A percentile compares a stretch with the other conserved stretches of the same genome.
phyloP scores from a whole-genome alignment of 2,888 invertebrate species.

The Nymphalis polychloros region DNA sequence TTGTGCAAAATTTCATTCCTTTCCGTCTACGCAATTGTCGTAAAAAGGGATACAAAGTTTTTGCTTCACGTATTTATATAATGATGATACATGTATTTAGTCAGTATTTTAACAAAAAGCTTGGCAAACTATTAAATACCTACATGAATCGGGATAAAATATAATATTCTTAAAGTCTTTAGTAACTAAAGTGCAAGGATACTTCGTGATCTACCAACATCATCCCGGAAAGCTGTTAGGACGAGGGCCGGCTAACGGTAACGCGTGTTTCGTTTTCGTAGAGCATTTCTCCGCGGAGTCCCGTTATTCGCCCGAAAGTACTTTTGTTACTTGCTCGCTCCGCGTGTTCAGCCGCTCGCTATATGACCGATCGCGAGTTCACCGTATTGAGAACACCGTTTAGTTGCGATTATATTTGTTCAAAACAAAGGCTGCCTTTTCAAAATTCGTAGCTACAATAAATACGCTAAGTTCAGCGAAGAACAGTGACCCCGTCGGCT shows the following conservation, averaged over 20 bases:
- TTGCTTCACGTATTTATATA: too few species aligned
- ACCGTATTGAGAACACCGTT: conserved; percentile 70
- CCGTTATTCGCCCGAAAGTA: conserved; percentile 81
- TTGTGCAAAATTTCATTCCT: too few species aligned
- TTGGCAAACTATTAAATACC: too few species aligned
- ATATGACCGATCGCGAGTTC: conserved; percentile 71
- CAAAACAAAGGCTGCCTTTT: conserved; percentile 66
- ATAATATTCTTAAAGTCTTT: background rate
- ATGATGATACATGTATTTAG: too few species aligned
- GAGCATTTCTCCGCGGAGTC: conserved; percentile 79
- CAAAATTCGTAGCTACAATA: conserved; percentile 52
- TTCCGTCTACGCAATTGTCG: too few species aligned
- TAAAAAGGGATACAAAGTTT: too few species aligned
- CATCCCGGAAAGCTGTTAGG: conserved; percentile 66
- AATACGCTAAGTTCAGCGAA: conserved; percentile 46
- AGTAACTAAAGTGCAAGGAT: conserved; percentile 32
- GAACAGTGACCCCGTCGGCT: conserved; percentile 46
- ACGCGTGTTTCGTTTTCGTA: conserved; percentile 82
- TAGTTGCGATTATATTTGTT: conserved; percentile 61
- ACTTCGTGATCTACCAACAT: conserved; percentile 65
- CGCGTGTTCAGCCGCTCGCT: conserved; percentile 46
- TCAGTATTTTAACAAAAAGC: too few species aligned
- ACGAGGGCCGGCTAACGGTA: conserved; percentile 78
- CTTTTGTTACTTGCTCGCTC: conserved; percentile 69
- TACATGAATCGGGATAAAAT: too few species aligned